These are phyloP conservation scores for Iphiclides podalirius DNA, from an alignment of 2,888 invertebrate species.

Conservation along the genomic window DNA sequence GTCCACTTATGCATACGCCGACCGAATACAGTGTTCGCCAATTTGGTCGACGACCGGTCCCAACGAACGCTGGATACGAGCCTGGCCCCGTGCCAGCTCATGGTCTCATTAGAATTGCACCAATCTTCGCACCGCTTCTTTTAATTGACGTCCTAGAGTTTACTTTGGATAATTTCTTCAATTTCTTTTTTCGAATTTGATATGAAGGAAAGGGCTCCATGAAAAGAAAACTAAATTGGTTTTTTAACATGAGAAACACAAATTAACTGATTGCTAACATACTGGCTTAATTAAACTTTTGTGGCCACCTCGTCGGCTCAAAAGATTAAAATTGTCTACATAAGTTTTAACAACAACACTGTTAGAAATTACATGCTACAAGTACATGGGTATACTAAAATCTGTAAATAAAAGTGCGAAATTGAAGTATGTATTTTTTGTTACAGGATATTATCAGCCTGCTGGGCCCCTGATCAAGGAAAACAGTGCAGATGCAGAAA, in stretches of 20 bases:
- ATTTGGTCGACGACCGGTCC: conserved; percentile 20
- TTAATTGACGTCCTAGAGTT: conserved; percentile 10
- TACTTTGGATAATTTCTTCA: not conserved
- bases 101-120: conserved; percentile 18
- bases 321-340: too few species aligned
- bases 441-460: conserved; percentile 93
- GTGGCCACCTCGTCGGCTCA: too few species aligned
- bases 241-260: too few species aligned
- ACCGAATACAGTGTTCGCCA: conserved; percentile 19
- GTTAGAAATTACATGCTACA: too few species aligned
- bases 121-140: conserved; percentile 18
- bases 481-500: conserved; percentile 67
- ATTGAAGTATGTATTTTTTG: too few species aligned
- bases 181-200: not conserved
- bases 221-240: too few species aligned
- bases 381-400: too few species aligned
- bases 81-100: conserved; percentile 14
- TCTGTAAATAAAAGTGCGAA: too few species aligned
- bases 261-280: too few species aligned
- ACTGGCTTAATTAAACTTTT: too few species aligned
- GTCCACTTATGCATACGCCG: conserved; percentile 22
- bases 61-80: conserved; percentile 10
- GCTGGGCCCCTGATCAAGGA: conserved; percentile 93
- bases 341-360: too few species aligned
- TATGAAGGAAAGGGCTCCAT: too few species aligned